Conservation (phyloP, 2,113 vertebrate species). For the Rhegmatorhina hoffmannsi region DNA sequence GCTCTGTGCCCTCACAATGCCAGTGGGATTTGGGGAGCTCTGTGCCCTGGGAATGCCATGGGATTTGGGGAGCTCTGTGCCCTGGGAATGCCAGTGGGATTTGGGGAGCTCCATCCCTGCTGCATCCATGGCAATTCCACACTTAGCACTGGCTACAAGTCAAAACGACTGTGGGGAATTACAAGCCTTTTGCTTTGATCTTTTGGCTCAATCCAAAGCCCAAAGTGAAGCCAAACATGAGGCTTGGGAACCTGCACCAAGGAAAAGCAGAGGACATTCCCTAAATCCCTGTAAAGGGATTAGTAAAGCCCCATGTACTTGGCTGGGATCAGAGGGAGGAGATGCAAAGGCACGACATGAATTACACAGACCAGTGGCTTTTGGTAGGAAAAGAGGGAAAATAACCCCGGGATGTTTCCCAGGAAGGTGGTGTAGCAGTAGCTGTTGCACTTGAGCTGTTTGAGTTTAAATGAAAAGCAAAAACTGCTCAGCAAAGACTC, state of each 20-base stretch:
- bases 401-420: background rate
- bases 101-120: background rate
- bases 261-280: background rate
- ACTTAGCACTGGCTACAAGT: background rate
- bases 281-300: conserved; percentile 13
- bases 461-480: background rate
- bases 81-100: background rate
- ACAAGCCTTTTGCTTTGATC: conserved; percentile 16
- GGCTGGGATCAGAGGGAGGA: background rate
- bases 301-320: background rate
- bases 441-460: background rate
- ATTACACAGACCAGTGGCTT: background rate
- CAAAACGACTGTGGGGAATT: background rate
- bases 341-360: background rate
- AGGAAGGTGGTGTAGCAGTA: background rate
- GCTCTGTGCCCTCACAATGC: too few relatives aligned
- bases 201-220: background rate
- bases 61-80: too few relatives aligned
- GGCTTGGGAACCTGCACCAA: background rate
- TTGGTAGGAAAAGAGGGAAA: background rate
- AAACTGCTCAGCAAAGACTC: background rate
- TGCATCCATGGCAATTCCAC: background rate
- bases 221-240: background rate
- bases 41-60: too few relatives aligned
- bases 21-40: background rate